Base-by-base conservation (phyloP, 2,113 vertebrate genomes). In the Pardalotus punctatus region DNA sequence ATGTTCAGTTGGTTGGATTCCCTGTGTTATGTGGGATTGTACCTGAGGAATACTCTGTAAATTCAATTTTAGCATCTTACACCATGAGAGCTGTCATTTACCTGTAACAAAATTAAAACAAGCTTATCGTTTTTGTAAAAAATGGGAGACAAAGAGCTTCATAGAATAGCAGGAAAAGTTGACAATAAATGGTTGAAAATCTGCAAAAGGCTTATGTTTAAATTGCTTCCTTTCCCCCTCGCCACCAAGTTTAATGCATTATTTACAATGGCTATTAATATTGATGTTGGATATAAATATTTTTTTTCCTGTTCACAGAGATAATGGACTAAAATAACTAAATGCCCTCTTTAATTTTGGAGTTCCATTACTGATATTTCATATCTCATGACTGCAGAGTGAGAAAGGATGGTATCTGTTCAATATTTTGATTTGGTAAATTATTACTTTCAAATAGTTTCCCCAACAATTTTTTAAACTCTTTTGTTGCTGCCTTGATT, bases 11-110 rank as follows among this genome's bases (percentile, higher is more conserved):
- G 2, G 1, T 69, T 89, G 48, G 11, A 21, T 35, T 76, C 10
- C 35, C 35, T 8, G 11, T 43, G 19, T 64, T 50, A 29, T 0
- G 0, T 11, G 50, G 16, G 45, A 16, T 50, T 77, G 20, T 35
- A 61, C 21, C 10, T 57, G 33, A 67, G 48, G 16, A 43, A 12
- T 35, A 10, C 21, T 43, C n/a, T 57, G 4, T 27, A 64, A 90
- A 72, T 61, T 28, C 25, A 33, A 0, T 54, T 60, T 66, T 35
- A 69, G 31, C 56, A 48, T 50, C 29, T 65, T 62, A 7, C 10
- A 36, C 40, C 27, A 23, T 16, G 14, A n/a, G 35, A 72, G 9
- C 5, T 51, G 23, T 57, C 21, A 16, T 40, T 28, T 50, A 58
- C 8, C 14, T 43, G 4, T 47, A 83, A 62, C 57, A 67, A 70